Evolutionary conservation across 2,888 invertebrate species (phyloP).

Genomic region (Graphium colonna): DNA sequence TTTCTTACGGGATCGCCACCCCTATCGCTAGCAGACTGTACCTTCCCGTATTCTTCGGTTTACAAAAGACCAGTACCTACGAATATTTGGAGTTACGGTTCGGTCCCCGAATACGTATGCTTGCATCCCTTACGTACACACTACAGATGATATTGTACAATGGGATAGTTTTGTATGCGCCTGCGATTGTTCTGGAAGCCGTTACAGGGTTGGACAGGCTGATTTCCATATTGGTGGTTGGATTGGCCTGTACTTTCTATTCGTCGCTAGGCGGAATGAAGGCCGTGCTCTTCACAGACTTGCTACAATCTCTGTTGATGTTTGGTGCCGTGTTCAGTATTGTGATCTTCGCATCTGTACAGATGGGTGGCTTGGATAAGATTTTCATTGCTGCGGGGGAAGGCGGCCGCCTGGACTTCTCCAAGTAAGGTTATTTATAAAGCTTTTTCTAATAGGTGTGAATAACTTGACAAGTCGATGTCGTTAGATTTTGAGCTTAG

Average conservation of each 20-base stretch:
- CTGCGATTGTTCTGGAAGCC: conserved; percentile 93
- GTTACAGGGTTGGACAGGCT: conserved; percentile 88
- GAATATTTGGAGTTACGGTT: conserved; percentile 96
- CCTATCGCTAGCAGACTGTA: conserved; percentile 88
- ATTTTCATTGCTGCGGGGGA: conserved; percentile 86
- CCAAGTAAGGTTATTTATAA: conserved; percentile 73
- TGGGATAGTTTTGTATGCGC: conserved; percentile 96
- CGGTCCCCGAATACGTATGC: conserved; percentile 85
- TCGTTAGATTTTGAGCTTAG: too few relatives aligned
- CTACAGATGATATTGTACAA: conserved; percentile 94
- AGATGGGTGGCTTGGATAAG: conserved; percentile 84
- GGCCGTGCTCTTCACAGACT: conserved; percentile 92
- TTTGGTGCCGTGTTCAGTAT: conserved; percentile 90
- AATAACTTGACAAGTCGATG: too few relatives aligned
- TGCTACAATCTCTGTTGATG: conserved; percentile 92
- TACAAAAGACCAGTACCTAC: conserved; percentile 92
- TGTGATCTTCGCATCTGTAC: conserved; percentile 85
- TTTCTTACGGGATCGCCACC: conserved; percentile 87
- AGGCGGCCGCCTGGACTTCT: conserved; percentile 85
- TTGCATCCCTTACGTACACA: conserved; percentile 91
- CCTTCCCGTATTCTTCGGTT: conserved; percentile 91
- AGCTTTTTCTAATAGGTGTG: background rate
- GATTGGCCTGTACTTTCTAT: conserved; percentile 91
- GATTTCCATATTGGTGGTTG: conserved; percentile 87
- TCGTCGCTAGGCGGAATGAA: conserved; percentile 95